These are phyloP conservation scores for Pandemis heparana DNA, from an alignment of 2,888 invertebrate genomes.

Conservation along the genomic window DNA sequence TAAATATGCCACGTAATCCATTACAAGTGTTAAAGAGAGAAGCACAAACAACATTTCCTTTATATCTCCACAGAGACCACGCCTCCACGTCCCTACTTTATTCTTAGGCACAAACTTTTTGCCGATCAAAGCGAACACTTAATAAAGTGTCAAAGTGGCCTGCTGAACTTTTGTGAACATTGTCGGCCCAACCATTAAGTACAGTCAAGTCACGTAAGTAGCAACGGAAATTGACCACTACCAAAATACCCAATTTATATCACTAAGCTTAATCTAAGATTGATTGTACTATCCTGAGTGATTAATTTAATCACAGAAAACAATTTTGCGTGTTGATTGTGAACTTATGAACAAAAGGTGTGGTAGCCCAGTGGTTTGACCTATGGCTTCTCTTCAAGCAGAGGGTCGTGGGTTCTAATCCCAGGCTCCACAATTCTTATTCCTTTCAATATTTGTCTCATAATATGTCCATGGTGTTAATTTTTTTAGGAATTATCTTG, in stretches of 20 bases:
- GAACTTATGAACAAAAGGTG: no score
- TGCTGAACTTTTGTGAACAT: constrained; percentile 23
- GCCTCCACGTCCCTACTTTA: constrained; percentile 1
- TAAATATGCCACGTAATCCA: no score
- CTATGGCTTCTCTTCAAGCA: no score
- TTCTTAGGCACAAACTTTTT: background rate
- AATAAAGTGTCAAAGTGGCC: constrained; percentile 24
- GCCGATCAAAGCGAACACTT: constrained; percentile 32
- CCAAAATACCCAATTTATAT: constrained; percentile 18
- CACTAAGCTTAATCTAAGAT: constrained; percentile 9
- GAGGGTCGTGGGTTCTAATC: no score
- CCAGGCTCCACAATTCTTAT: no score
- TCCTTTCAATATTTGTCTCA: no score
- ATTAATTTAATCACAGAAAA: background rate
- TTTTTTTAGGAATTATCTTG: no score
- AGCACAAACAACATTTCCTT: background rate
- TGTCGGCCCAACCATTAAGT: background rate
- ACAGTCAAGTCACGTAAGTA: constrained; percentile 13
- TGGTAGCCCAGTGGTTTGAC: no score
- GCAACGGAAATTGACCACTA: constrained; percentile 26
- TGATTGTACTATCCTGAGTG: background rate
- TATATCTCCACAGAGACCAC: background rate
- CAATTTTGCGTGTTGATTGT: background rate
- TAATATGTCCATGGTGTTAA: no score
- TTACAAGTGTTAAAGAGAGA: background rate